These are phyloP conservation scores for Myxocyprinus asiaticus DNA, from an alignment of 2,113 vertebrate genomes.

Conservation along the genomic window DNA sequence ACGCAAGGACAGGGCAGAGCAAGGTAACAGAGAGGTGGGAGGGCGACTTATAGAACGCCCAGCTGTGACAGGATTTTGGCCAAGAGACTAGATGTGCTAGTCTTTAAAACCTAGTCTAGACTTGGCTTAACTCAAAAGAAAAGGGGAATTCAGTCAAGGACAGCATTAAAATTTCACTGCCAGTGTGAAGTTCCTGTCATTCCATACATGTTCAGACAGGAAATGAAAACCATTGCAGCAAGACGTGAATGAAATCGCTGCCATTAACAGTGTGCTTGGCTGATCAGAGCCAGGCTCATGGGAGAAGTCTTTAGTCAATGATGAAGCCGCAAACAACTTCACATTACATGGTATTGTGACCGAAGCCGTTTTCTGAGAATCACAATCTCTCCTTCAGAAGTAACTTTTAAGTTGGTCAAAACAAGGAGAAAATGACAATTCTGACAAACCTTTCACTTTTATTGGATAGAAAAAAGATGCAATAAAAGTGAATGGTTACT, in stretches of 20 bases:
- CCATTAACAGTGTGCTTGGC: conserved; percentile 59
- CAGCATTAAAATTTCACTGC: conserved; percentile 42
- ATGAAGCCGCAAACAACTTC: conserved; percentile 50
- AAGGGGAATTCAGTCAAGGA: conserved; percentile 48
- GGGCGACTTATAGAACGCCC: conserved; percentile 50
- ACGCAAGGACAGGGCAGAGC: conserved; percentile 55
- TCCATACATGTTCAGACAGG: conserved; percentile 76
- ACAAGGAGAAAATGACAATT: too few relatives aligned
- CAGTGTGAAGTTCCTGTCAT: conserved; percentile 67
- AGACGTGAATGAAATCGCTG: conserved; percentile 66
- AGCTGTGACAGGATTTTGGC: conserved; percentile 61
- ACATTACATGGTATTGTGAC: conserved; percentile 47
- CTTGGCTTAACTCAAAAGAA: conserved; percentile 69
- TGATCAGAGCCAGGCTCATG: conserved; percentile 50
- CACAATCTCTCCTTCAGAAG: too few relatives aligned
- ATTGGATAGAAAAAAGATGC: too few relatives aligned
- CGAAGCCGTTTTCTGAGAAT: too few relatives aligned
- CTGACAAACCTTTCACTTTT: too few relatives aligned
- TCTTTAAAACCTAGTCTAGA: conserved; percentile 80
- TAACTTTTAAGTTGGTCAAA: too few relatives aligned
- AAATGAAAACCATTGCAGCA: conserved; percentile 63
- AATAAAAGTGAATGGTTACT: too few relatives aligned
- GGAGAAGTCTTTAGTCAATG: conserved; percentile 38
- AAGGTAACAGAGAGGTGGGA: conserved; percentile 45
- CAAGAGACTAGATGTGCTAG: conserved; percentile 69